A percentile compares a stretch with the other conserved stretches of the same genome.
phyloP scores from a whole-genome alignment of 2,797 vertebrate genomes.

The Lepidocolaptes lacrymiger region DNA sequence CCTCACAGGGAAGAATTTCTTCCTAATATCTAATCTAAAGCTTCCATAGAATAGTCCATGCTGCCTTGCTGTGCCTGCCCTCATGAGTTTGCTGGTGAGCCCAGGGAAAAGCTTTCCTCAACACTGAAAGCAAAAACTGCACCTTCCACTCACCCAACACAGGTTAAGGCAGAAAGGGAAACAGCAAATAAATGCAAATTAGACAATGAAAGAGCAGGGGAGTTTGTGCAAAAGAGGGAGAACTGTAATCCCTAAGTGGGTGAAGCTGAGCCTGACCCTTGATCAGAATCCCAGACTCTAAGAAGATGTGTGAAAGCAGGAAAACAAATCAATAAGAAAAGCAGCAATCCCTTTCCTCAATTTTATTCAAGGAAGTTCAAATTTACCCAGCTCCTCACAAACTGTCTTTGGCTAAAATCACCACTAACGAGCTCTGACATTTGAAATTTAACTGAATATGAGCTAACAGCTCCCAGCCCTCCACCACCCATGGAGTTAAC shows the following conservation, averaged over 20 bases:
- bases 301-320: conserved; percentile 67
- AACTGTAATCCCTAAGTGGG: conserved; percentile 29
- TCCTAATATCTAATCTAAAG: not conserved
- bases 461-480: conserved; percentile 75
- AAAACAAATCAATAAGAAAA: conserved; percentile 61
- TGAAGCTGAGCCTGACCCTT: conserved; percentile 52
- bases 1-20: not conserved
- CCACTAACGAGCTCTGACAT: conserved; percentile 77
- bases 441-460: conserved; percentile 74
- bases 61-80: not conserved
- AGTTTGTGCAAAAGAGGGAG: not conserved
- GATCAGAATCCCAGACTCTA: not conserved
- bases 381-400: conserved; percentile 68
- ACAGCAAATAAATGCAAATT: not conserved
- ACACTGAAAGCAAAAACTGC: not conserved
- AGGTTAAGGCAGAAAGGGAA: not conserved
- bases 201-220: not conserved
- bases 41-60: not conserved
- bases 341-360: conserved; percentile 62
- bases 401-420: conserved; percentile 79
- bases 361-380: conserved; percentile 76
- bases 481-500: conserved; percentile 78
- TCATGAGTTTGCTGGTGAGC: not conserved
- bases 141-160: not conserved
- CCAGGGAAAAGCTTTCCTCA: not conserved